Evolutionary conservation across 2,888 invertebrate species (phyloP).

Genomic region (Hirtodrosophila cameraria): DNA sequence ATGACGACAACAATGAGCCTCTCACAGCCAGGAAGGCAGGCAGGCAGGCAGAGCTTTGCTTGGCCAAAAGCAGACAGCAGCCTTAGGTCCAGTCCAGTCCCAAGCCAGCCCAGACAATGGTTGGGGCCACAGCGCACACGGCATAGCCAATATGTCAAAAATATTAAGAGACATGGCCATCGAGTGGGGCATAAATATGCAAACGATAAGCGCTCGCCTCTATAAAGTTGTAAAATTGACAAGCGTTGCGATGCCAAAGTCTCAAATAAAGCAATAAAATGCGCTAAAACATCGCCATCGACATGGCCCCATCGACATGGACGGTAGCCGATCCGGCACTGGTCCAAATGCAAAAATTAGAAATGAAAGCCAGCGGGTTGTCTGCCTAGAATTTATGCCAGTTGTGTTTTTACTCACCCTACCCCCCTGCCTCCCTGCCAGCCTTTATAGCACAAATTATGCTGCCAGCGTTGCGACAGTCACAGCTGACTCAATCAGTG

Average conservation of each 20-base stretch:
- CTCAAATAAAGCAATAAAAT: conserved; percentile 80
- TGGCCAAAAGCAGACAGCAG: conserved; percentile 26
- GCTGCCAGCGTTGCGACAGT: conserved; percentile 32
- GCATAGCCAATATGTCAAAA: conserved; percentile 82
- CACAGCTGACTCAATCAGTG: conserved; percentile 59
- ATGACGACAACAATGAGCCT: conserved; percentile 75
- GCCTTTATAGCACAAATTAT: conserved; percentile 29
- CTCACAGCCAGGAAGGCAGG: conserved; percentile 43
- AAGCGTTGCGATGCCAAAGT: conserved; percentile 72
- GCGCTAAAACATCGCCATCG: conserved; percentile 67
- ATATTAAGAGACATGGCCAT: conserved; percentile 78
- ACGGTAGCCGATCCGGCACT: conserved; percentile 58
- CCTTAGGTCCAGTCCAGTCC: conserved; percentile 28
- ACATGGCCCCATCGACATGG: conserved; percentile 33
- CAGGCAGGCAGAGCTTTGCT: conserved; percentile 5
- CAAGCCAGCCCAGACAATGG: conserved; percentile 47
- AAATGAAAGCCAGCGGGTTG: conserved; percentile 77
- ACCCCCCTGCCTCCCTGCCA: background rate
- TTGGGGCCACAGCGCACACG: conserved; percentile 32
- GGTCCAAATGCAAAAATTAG: conserved; percentile 77
- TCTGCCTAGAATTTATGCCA: conserved; percentile 67
- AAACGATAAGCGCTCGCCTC: conserved; percentile 78
- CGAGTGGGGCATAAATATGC: conserved; percentile 73
- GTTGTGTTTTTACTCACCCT: conserved; percentile 7
- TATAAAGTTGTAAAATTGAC: conserved; percentile 81